Evolutionary conservation across 2,888 invertebrate genomes (phyloP).

Genomic region (Hipparchia semele): DNA sequence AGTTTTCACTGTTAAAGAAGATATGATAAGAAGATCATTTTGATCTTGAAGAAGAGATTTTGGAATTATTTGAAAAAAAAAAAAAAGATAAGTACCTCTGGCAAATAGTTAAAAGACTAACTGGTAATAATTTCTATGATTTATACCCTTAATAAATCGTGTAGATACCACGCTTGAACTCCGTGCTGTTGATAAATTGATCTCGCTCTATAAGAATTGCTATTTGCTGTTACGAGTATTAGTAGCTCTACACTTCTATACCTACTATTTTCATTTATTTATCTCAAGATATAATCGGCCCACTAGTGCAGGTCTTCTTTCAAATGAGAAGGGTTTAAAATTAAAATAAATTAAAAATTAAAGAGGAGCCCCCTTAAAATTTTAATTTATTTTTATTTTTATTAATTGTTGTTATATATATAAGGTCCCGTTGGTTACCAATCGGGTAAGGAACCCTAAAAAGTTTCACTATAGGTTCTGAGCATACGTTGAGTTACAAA

Average conservation of each 20-base stretch:
- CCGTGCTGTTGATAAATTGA: neutral
- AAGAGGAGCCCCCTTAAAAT: too few species aligned
- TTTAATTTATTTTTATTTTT: too few species aligned
- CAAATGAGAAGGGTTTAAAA: neutral
- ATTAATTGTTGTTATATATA: too few species aligned
- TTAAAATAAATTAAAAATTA: too few species aligned
- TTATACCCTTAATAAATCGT: slow-evolving; percentile 3
- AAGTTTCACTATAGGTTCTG: neutral
- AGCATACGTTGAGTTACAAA: neutral
- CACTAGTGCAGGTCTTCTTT: too few species aligned
- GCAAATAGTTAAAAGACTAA: neutral
- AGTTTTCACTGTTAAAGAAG: neutral
- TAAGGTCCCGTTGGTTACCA: too few species aligned
- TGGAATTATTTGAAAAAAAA: neutral
- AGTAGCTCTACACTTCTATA: too few species aligned
- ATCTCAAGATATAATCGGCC: too few species aligned
- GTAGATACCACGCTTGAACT: neutral
- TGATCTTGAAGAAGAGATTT: too few species aligned
- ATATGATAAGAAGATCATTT: neutral
- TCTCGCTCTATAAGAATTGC: too few species aligned
- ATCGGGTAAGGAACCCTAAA: neutral
- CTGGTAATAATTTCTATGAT: neutral
- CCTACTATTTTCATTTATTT: too few species aligned
- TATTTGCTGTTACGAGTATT: neutral
- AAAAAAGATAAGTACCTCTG: neutral